Base-by-base conservation (phyloP, 2,888 invertebrate species). In the Sphaerolaimus hirsutus region DNA sequence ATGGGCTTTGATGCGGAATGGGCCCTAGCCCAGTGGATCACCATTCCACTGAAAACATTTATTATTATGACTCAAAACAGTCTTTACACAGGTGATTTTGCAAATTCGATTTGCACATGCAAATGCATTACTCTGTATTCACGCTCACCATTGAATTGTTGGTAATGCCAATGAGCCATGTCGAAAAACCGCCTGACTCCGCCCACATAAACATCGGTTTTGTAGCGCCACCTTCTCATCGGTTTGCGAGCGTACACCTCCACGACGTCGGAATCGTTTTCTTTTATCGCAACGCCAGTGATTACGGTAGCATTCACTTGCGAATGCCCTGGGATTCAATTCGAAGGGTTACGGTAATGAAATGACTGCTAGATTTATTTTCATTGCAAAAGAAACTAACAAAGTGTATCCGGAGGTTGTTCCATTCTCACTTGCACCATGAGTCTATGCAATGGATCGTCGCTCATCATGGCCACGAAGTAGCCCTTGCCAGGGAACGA, bases 401-500 rank as follows among this genome's bases (percentile, higher is more conserved):
- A 60, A n/a, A 59, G 49, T 3, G 59, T 56, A 24, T 56, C 53
- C 36, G 56, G 55, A 0, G 60, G 61, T 45, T 60, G 60, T 43
- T 60, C 60, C 40, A 61, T 37, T 42, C 60, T 45, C 7, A 54
- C 57, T 47, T 60, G 59, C 7, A 61, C 51, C 57, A 58, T 59
- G 37, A 59, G 47, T 38, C 54, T 52, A 42, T 58, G 56, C 24
- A 47, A 41, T 2, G 58, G 58, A 29, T 51, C 50, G 29, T 57
- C 55, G 36, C 78, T 75, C 55, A 56, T 56, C 10, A 50, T 47
- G 51, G 91, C 65, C 0, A 82, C 81, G 60, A 79, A 91, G 68
- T 89, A 87, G 48, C 84, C 84, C 67, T 81, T 79, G 25, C 87
- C 89, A 57, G 87, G 87, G 68, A 91, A 89, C 0, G 86, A 86